Evolutionary conservation across 1,140 invertebrate genomes (phyloP).

Genomic region (Brachionus plicatilis): DNA sequence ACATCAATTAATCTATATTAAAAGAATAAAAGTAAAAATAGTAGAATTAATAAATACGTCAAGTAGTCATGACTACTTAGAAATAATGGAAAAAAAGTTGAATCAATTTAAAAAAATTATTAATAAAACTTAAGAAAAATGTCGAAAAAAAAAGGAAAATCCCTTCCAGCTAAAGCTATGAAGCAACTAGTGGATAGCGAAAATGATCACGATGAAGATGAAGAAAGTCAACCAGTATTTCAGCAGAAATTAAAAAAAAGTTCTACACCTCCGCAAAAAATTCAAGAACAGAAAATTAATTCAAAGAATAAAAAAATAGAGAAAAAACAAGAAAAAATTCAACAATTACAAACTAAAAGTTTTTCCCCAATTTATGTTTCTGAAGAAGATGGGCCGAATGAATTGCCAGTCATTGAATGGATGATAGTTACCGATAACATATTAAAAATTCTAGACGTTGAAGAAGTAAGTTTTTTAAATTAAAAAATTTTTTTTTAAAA

Average conservation of each 20-base stretch:
- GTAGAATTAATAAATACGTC: neutral
- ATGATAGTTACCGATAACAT: neutral
- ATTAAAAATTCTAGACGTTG: neutral
- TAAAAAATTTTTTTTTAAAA: neutral
- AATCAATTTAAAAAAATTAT: neutral
- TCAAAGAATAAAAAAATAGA: neutral
- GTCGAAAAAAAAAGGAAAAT: neutral
- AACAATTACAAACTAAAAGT: neutral
- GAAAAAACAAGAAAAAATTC: neutral
- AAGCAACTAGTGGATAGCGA: neutral
- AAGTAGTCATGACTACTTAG: neutral
- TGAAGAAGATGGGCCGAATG: neutral
- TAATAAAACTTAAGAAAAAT: neutral
- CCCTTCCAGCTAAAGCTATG: neutral
- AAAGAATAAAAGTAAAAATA: too few relatives aligned
- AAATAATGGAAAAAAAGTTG: neutral
- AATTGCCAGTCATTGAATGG: neutral
- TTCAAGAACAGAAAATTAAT: neutral
- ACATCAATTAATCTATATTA: too few relatives aligned
- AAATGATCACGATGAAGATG: neutral
- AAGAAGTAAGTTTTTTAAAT: neutral
- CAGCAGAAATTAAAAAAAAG: neutral
- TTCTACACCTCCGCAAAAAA: neutral
- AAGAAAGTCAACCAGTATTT: neutral
- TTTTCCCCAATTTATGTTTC: neutral